These are phyloP conservation scores for Cybosia mesomella DNA, from an alignment of 2,888 invertebrate species.

Conservation along the genomic window DNA sequence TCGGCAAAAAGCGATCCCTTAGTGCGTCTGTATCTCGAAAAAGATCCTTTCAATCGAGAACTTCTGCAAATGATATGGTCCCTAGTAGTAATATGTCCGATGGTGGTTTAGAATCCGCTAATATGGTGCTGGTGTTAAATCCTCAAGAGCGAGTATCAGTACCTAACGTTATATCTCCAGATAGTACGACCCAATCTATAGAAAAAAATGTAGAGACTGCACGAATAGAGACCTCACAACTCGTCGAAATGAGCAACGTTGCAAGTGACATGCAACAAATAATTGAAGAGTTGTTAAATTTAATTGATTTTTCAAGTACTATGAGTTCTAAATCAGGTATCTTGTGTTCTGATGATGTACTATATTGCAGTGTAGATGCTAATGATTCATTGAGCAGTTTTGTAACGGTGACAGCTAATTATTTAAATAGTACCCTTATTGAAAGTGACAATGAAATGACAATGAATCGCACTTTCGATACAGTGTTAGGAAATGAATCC, in stretches of 20 bases:
- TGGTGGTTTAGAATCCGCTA: conserved; percentile 41
- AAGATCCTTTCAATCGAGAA: conserved; percentile 46
- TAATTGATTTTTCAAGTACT: conserved; percentile 49
- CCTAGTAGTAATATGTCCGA: conserved; percentile 21
- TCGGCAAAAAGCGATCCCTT: conserved; percentile 41
- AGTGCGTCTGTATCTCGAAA: conserved; percentile 51
- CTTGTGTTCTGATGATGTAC: conserved; percentile 46
- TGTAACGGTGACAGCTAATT: conserved; percentile 54
- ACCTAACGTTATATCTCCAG: conserved; percentile 15
- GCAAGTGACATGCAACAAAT: conserved; percentile 56
- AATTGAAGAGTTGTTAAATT: conserved; percentile 66
- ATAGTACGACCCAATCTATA: conserved; percentile 27
- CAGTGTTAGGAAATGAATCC: conserved; percentile 53
- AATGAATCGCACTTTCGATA: conserved; percentile 58
- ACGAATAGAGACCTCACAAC: conserved; percentile 44
- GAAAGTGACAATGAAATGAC: conserved; percentile 53
- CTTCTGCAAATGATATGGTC: conserved; percentile 20
- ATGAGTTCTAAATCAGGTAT: conserved; percentile 56
- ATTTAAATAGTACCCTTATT: conserved; percentile 44
- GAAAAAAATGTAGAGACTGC: conserved; percentile 48
- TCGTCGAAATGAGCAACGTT: conserved; percentile 40
- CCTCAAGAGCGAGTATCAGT: conserved; percentile 26
- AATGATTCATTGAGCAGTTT: conserved; percentile 55
- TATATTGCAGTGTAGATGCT: conserved; percentile 34
- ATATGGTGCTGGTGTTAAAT: conserved; percentile 55